A percentile compares a stretch with the other conserved stretches of the same genome.
Conservation (phyloP, 2,113 vertebrate genomes). For the Colossoma macropomum region DNA sequence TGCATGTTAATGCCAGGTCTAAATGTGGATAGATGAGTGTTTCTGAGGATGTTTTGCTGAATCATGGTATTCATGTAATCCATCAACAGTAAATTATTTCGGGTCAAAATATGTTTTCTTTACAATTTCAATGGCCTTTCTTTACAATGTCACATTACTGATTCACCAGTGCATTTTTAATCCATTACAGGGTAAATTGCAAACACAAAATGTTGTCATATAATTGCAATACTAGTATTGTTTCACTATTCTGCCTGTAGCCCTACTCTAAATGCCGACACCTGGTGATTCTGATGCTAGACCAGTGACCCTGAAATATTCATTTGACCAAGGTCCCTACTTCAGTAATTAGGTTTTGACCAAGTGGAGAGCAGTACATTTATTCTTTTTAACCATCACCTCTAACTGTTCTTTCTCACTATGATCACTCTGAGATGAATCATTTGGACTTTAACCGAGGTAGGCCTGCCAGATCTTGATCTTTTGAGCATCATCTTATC, state of each 20-base stretch:
- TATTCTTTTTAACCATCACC: not conserved
- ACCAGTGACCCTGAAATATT: not conserved
- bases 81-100: too few species aligned
- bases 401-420: not conserved
- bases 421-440: not conserved
- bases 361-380: not conserved
- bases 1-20: too few species aligned
- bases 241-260: not conserved
- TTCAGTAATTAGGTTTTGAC: not conserved
- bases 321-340: not conserved
- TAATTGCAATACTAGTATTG: not conserved
- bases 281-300: not conserved
- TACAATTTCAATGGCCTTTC: too few species aligned
- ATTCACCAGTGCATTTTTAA: too few species aligned
- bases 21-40: too few species aligned
- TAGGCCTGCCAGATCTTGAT: not conserved
- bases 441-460: not conserved
- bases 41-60: too few species aligned
- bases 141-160: too few species aligned
- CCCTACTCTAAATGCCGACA: not conserved
- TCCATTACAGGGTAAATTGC: too few species aligned
- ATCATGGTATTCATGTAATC: too few species aligned
- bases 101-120: too few species aligned
- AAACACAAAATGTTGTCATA: too few species aligned
- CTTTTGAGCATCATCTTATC: not conserved